phyloP scores from a whole-genome alignment of 2,888 invertebrate genomes.

The Cylloceria caligata region DNA sequence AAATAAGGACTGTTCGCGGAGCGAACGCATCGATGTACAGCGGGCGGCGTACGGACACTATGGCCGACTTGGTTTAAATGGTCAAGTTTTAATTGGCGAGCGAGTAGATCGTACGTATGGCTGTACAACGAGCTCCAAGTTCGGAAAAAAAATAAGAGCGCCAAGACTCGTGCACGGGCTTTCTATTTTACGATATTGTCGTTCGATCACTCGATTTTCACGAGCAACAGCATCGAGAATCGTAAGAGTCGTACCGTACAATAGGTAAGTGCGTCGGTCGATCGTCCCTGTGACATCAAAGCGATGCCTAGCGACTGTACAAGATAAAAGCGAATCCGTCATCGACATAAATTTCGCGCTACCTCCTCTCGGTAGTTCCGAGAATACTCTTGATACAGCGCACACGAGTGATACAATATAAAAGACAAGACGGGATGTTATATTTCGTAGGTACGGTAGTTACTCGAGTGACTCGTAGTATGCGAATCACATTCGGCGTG shows the following conservation, averaged over 20 bases:
- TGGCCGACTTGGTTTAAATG: constrained; percentile 60
- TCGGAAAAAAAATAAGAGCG: not conserved
- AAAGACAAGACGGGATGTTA: not conserved
- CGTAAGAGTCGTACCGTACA: not conserved
- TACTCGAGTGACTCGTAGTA: not conserved
- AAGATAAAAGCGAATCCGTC: not conserved
- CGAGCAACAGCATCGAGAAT: not conserved
- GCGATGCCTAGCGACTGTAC: not conserved
- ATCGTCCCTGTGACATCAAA: not conserved
- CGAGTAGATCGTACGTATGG: not conserved
- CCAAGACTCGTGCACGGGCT: not conserved
- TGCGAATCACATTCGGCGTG: not conserved
- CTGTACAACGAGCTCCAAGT: constrained; percentile 12
- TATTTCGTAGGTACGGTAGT: not conserved
- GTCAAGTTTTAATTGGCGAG: constrained; percentile 66
- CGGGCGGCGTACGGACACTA: constrained; percentile 36
- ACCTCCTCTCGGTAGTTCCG: not conserved
- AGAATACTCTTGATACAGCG: not conserved
- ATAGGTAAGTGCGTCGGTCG: not conserved
- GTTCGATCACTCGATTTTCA: not conserved
- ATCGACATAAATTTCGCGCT: not conserved
- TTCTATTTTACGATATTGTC: not conserved
- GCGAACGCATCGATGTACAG: not conserved
- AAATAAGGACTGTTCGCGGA: not conserved
- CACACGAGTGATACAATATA: not conserved